Evolutionary conservation across 2,888 invertebrate species (phyloP).

Genomic region (Chironomus riparius): DNA sequence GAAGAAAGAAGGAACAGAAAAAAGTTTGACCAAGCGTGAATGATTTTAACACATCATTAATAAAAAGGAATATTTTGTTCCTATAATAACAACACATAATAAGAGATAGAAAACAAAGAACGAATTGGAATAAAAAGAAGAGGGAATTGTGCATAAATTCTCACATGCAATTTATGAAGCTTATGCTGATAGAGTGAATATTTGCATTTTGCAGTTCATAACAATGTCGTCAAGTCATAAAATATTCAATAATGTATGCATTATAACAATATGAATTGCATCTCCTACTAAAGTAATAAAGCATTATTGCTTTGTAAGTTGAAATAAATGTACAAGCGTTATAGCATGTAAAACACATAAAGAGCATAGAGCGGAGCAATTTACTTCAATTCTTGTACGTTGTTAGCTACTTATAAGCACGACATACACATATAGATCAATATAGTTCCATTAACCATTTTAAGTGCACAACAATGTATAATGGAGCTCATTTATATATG

Average conservation of each 20-base stretch:
- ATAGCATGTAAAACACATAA: neutral
- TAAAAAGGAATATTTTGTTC: neutral
- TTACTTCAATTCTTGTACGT: neutral
- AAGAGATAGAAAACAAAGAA: neutral
- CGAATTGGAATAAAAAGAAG: neutral
- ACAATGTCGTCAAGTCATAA: neutral
- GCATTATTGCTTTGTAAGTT: neutral
- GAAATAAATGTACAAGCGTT: neutral
- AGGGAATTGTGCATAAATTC: too few species aligned
- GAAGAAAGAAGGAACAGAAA: neutral
- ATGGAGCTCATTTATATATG: too few species aligned
- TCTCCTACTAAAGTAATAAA: neutral
- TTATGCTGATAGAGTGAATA: neutral
- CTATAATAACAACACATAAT: neutral
- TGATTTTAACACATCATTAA: slow-evolving; percentile 22
- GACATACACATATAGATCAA: neutral
- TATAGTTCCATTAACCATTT: neutral
- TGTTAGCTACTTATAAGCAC: neutral
- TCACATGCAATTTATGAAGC: too few species aligned
- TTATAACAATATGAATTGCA: neutral
- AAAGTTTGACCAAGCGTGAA: slow-evolving; percentile 5
- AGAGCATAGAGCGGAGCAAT: neutral
- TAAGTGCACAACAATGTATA: neutral
- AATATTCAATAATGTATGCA: neutral
- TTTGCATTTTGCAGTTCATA: slow-evolving; percentile 6